Conservation (phyloP, 2,113 vertebrate species). For the Rafetus swinhoei region DNA sequence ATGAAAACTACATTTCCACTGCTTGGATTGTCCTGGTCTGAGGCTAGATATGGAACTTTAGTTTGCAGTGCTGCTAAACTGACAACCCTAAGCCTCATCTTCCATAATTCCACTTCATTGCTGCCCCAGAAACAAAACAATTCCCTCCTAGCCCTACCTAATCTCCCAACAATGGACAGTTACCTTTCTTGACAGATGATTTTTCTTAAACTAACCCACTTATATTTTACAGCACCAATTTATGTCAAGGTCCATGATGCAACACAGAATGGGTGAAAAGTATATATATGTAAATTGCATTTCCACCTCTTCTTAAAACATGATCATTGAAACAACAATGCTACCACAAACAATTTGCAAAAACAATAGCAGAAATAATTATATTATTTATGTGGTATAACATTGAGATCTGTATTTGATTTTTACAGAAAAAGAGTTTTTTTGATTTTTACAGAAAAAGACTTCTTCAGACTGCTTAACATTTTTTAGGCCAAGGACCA, state of each 20-base stretch:
- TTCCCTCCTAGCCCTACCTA: accelerated
- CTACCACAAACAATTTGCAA: not conserved
- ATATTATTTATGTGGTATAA: not conserved
- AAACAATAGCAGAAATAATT: not conserved
- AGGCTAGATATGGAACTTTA: not conserved
- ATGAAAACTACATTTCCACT: not conserved
- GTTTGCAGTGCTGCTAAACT: not conserved
- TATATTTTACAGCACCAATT: not conserved
- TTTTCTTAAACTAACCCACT: not conserved
- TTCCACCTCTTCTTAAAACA: not conserved
- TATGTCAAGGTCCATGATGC: not conserved
- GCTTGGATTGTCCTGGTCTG: not conserved
- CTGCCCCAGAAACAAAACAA: not conserved
- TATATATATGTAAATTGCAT: not conserved
- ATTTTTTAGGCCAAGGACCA: not conserved
- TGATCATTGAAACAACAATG: not conserved
- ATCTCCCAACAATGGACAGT: too few relatives aligned
- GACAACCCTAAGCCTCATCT: not conserved
- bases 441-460: not conserved
- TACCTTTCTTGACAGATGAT: not conserved
- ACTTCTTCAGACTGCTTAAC: not conserved
- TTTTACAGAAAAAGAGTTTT: constrained; percentile 12
- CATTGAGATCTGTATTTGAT: not conserved
- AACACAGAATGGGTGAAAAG: not conserved
- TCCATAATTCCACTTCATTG: not conserved